Evolutionary conservation across 2,888 invertebrate species (phyloP).

Genomic region (Antheraea yamamai): DNA sequence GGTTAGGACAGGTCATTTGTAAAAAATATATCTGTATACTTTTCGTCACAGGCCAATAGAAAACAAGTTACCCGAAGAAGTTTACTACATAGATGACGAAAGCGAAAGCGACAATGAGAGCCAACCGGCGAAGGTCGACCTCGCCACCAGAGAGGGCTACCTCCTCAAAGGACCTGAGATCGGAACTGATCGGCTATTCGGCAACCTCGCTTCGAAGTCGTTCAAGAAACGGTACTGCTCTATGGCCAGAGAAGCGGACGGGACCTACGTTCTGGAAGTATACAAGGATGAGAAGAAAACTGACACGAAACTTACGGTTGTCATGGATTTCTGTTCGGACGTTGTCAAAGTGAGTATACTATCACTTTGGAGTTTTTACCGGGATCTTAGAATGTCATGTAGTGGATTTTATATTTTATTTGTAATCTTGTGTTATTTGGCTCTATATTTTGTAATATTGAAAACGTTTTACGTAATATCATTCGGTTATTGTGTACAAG

Average conservation of each 20-base stretch:
- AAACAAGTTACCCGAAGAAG: slow-evolving; percentile 85
- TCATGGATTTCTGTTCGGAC: slow-evolving; percentile 96
- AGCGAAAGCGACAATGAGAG: slow-evolving; percentile 90
- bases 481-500: too few species aligned
- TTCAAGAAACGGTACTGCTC: slow-evolving; percentile 95
- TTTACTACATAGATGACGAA: slow-evolving; percentile 95
- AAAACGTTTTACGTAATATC: too few species aligned
- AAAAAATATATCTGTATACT: background rate
- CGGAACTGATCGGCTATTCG: slow-evolving; percentile 94
- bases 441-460: too few species aligned
- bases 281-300: slow-evolving; percentile 96
- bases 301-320: slow-evolving; percentile 95
- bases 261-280: slow-evolving; percentile 94
- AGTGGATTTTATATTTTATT: too few species aligned
- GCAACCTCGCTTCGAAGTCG: slow-evolving; percentile 95
- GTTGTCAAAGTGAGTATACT: slow-evolving; percentile 86
- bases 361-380: too few species aligned
- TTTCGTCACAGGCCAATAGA: slow-evolving; percentile 58
- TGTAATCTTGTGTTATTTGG: too few species aligned
- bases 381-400: too few species aligned
- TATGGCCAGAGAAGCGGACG: slow-evolving; percentile 94
- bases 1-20: too few species aligned
- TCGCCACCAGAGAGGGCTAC: slow-evolving; percentile 94
- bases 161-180: slow-evolving; percentile 95
- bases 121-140: slow-evolving; percentile 85